Evolutionary conservation across 2,797 vertebrate species (phyloP).

Genomic region (Xenops minutus): DNA sequence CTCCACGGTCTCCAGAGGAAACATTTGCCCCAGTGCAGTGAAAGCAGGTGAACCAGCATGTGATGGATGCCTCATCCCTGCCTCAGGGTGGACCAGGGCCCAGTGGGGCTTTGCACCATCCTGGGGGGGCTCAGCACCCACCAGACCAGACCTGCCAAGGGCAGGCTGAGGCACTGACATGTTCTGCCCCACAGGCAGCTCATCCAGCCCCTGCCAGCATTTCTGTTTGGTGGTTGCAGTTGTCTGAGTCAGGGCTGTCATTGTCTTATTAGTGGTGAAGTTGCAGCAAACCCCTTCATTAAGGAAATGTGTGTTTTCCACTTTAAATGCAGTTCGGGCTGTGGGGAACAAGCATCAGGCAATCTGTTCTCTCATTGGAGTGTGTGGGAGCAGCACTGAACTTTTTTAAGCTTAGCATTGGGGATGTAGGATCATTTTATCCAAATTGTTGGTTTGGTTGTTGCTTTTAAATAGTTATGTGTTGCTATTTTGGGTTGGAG

Average conservation of each 20-base stretch:
- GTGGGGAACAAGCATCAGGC: not conserved
- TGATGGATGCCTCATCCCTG: fast-evolving
- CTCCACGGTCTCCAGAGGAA: not conserved
- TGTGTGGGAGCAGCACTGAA: not conserved
- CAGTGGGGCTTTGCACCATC: fast-evolving
- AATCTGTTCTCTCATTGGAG: not conserved
- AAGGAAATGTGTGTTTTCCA: not conserved
- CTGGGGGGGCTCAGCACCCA: not conserved
- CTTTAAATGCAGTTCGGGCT: not conserved
- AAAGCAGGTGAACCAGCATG: constrained; percentile 17
- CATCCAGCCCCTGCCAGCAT: not conserved
- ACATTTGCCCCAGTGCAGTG: constrained; percentile 76
- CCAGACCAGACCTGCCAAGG: fast-evolving
- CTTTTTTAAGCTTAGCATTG: not conserved
- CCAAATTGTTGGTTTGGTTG: not conserved
- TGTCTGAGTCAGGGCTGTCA: not conserved
- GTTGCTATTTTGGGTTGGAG: not conserved
- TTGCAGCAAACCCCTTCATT: not conserved
- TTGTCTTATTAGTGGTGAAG: not conserved
- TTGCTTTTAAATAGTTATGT: not conserved
- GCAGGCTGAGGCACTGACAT: not conserved
- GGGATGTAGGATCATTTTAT: not conserved
- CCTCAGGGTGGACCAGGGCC: not conserved
- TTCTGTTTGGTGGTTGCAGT: not conserved
- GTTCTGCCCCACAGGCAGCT: not conserved